phyloP scores from a whole-genome alignment of 2,797 vertebrate species.

The Nannoperca obscura region DNA sequence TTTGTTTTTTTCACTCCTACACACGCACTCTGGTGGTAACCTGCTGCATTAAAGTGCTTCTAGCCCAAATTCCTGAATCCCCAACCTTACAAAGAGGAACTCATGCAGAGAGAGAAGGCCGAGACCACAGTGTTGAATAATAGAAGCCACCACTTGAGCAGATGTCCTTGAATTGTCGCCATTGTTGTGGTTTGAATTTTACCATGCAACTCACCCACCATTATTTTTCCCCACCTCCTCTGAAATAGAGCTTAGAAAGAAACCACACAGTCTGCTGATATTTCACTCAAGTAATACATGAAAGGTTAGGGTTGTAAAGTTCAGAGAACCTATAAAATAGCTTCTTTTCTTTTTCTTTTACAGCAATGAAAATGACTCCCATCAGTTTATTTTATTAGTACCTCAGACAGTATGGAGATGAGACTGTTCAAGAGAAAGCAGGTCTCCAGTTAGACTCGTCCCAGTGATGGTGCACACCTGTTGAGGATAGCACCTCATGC shows the following conservation, averaged over 20 bases:
- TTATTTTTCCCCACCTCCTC: slow-evolving; percentile 5
- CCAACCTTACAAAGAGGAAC: not conserved
- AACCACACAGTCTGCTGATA: slow-evolving; percentile 43
- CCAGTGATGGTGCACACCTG: not conserved
- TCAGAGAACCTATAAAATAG: slow-evolving; percentile 51
- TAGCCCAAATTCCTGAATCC: not conserved
- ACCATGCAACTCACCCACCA: slow-evolving; percentile 1
- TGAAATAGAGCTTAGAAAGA: slow-evolving; percentile 33
- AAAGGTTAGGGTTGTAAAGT: slow-evolving; percentile 50
- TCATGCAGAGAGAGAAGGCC: not conserved
- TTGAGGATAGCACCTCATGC: not conserved
- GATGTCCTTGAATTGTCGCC: slow-evolving; percentile 19
- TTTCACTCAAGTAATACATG: slow-evolving; percentile 40
- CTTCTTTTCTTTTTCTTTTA: slow-evolving; percentile 56
- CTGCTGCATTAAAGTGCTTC: slow-evolving; percentile 1
- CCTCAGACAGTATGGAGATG: slow-evolving; percentile 27
- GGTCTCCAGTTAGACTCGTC: slow-evolving; percentile 8
- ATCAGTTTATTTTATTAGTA: slow-evolving; percentile 52
- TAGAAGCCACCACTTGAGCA: slow-evolving; percentile 24
- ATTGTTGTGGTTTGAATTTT: slow-evolving; percentile 4
- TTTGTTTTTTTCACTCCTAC: not conserved
- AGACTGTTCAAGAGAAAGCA: slow-evolving; percentile 18
- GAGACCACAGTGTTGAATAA: not conserved
- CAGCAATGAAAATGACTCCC: slow-evolving; percentile 50
- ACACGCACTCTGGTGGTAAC: not conserved